Conservation (phyloP, 1,140 invertebrate species). For the Linepithema humile region DNA sequence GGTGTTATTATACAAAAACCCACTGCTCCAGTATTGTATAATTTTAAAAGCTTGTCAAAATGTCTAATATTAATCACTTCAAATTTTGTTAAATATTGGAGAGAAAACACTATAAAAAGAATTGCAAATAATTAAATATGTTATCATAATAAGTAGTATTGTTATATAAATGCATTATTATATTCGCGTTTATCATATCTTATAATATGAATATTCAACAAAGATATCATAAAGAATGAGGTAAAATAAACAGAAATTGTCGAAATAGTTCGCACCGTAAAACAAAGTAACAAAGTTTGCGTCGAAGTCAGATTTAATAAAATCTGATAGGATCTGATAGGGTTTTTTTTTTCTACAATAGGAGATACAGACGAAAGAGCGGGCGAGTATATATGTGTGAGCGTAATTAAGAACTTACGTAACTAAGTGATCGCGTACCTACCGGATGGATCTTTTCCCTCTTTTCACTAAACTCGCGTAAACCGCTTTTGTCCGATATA, state of each 20-base stretch:
- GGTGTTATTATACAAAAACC: neutral
- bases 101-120: neutral
- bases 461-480: constrained; percentile 39
- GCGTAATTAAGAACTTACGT: constrained; percentile 51
- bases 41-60: too few relatives aligned
- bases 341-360: constrained; percentile 2
- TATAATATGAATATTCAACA: neutral
- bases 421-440: constrained; percentile 43
- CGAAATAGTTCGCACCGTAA: constrained; percentile 14
- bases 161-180: neutral
- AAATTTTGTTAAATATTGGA: neutral
- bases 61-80: neutral
- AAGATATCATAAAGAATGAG: neutral
- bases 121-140: neutral
- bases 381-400: constrained; percentile 11
- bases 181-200: neutral
- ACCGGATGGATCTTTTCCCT: constrained; percentile 17
- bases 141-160: neutral
- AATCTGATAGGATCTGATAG: too few relatives aligned
- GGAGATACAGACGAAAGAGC: constrained; percentile 17
- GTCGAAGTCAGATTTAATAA: constrained; percentile 35
- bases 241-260: neutral
- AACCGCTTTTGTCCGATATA: constrained; percentile 53
- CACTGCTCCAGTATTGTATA: neutral
- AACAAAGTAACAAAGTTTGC: constrained; percentile 34